Evolutionary conservation across 2,888 invertebrate species (phyloP).

Genomic region (Xestobium rufovillosum): DNA sequence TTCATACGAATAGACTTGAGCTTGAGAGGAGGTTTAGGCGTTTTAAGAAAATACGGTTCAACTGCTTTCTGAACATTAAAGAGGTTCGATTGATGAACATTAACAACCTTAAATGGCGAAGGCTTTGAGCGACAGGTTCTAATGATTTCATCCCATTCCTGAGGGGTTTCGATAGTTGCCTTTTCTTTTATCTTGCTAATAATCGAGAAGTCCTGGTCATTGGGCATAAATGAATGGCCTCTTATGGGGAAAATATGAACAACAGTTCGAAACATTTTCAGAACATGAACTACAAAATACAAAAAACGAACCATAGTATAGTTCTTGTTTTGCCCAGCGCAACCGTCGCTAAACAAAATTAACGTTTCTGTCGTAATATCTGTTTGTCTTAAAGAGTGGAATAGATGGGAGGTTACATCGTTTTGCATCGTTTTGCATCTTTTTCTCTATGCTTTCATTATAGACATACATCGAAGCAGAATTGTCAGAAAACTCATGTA

Average conservation of each 20-base stretch:
- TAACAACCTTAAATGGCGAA: background rate
- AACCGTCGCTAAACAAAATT: background rate
- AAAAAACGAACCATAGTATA: background rate
- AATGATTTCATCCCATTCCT: background rate
- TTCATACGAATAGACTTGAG: background rate
- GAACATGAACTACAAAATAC: background rate
- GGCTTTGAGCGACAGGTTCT: background rate
- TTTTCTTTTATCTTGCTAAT: background rate
- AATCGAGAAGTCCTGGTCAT: conserved; percentile 1
- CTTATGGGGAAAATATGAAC: background rate
- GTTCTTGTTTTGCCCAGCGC: conserved; percentile 1
- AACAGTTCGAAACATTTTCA: background rate
- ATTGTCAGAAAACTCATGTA: background rate
- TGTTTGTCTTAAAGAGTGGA: background rate
- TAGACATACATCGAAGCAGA: background rate
- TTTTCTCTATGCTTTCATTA: background rate
- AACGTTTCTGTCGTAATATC: background rate
- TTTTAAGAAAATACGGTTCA: background rate
- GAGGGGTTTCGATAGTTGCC: background rate
- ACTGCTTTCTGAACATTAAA: background rate
- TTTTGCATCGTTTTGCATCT: too few species aligned
- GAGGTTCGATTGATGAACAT: background rate
- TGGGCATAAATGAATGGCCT: conserved; percentile 1
- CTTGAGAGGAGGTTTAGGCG: background rate
- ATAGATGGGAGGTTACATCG: background rate